Percentiles rank a stretch among this genome's conserved stretches.
Conservation (phyloP, 2,113 vertebrate genomes). For the Brachypteracias leptosomus region DNA sequence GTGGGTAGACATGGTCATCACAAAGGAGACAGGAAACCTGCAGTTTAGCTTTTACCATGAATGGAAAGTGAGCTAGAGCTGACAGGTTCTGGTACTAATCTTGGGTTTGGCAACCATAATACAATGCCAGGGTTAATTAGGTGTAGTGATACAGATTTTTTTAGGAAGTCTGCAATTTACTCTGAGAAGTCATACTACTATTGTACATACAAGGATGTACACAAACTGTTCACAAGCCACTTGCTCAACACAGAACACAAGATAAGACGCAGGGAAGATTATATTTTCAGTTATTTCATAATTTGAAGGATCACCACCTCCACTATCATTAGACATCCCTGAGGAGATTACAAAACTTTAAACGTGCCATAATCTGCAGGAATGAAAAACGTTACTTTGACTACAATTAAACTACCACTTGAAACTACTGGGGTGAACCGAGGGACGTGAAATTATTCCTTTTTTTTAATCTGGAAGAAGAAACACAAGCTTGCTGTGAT, state of each 20-base stretch:
- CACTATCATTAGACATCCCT: background rate
- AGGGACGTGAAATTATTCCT: background rate
- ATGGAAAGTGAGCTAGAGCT: background rate
- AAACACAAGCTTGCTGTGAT: background rate
- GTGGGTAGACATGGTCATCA: fast-evolving
- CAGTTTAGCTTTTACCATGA: background rate
- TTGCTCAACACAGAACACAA: background rate
- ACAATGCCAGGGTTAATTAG: background rate
- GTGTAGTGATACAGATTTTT: background rate
- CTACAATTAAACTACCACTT: background rate
- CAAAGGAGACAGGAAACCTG: background rate
- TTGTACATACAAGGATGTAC: background rate
- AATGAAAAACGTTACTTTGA: too few species aligned
- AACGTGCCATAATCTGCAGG: too few species aligned
- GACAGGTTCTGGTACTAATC: background rate
- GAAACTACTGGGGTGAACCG: background rate
- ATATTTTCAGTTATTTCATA: background rate
- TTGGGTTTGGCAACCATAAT: background rate
- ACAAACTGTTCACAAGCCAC: background rate
- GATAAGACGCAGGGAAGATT: background rate
- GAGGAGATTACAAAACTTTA: background rate
- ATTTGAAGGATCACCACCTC: background rate
- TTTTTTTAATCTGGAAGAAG: background rate
- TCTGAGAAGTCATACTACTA: background rate
- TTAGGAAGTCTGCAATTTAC: background rate